A percentile compares a stretch with the other conserved stretches of the same genome.
phyloP scores from a whole-genome alignment of 1,140 invertebrate species.

The Procambarus virginalis region DNA sequence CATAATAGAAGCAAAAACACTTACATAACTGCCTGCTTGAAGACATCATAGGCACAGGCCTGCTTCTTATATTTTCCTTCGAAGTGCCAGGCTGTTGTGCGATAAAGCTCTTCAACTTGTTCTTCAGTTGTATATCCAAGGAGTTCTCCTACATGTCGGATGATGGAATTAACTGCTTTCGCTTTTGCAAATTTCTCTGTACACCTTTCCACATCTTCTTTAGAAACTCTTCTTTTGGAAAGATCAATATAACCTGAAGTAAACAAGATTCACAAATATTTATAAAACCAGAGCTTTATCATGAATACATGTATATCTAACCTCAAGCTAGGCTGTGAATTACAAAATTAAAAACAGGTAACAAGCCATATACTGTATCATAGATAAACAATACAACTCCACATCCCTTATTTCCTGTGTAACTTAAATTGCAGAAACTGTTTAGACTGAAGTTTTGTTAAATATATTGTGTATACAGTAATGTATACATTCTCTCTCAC shows the following conservation, averaged over 20 bases:
- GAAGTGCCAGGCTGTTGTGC: constrained; percentile 99
- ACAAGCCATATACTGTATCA: too few species aligned
- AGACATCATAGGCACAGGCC: constrained; percentile 96
- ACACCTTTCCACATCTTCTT: constrained; percentile 95
- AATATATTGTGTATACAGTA: too few species aligned
- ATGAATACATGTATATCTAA: too few species aligned
- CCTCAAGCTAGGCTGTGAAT: too few species aligned
- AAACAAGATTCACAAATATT: neutral
- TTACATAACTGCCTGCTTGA: constrained; percentile 98
- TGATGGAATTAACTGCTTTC: constrained; percentile 98
- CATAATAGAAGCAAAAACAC: constrained; percentile 72
- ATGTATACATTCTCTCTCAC: too few species aligned
- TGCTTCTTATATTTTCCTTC: constrained; percentile 98
- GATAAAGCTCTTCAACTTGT: constrained; percentile 95
- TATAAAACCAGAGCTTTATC: too few species aligned
- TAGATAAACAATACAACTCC: too few species aligned
- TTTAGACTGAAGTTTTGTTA: too few species aligned
- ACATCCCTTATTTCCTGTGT: too few species aligned
- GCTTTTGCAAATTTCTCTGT: constrained; percentile 99
- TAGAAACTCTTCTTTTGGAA: constrained; percentile 97
- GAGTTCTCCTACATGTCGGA: constrained; percentile 97
- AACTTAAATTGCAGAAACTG: too few species aligned
- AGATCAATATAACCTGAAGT: constrained; percentile 96
- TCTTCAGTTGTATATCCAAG: constrained; percentile 92
- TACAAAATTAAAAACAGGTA: too few species aligned